Evolutionary conservation across 64 coral and sea anemone genomes (phyloP).

Genomic region (Montipora capricornis): DNA sequence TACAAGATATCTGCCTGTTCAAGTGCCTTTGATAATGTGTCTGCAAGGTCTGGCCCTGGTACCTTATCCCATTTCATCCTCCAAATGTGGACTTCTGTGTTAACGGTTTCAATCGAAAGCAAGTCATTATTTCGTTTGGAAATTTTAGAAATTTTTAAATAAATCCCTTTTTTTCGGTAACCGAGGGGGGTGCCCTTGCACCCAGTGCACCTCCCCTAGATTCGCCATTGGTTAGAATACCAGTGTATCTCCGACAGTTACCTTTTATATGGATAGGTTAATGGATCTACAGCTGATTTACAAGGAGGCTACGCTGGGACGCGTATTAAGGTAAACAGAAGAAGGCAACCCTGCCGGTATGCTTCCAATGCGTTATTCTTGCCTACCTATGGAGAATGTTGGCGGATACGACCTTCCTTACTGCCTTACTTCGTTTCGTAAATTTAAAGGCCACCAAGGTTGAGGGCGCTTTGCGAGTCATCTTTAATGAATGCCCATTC

Average conservation of each 20-base stretch:
- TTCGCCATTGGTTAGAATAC: not conserved
- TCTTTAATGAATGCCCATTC: conserved; percentile 13
- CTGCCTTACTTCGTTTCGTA: not conserved
- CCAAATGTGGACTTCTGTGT: too few species aligned
- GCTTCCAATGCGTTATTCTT: conserved; percentile 19
- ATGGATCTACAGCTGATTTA: conserved; percentile 14
- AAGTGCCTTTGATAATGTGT: too few species aligned
- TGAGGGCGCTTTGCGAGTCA: not conserved
- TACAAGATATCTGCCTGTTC: too few species aligned
- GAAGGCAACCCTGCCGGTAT: not conserved
- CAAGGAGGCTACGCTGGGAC: not conserved
- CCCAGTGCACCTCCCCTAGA: too few species aligned
- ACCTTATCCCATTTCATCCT: too few species aligned
- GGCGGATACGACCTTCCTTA: conserved; percentile 3
- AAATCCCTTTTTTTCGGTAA: too few species aligned
- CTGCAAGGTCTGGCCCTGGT: too few species aligned
- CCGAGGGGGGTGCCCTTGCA: too few species aligned
- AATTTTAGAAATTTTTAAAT: too few species aligned
- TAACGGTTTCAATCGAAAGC: too few species aligned
- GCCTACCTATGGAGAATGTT: conserved; percentile 10
- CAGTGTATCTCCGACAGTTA: conserved; percentile 18
- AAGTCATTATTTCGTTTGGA: too few species aligned
- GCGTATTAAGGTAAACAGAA: not conserved
- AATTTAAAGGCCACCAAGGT: not conserved
- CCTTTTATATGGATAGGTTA: not conserved